Evolutionary conservation across 92 coral and sea anemone genomes (phyloP).

Genomic region (Parazoanthus swiftii): DNA sequence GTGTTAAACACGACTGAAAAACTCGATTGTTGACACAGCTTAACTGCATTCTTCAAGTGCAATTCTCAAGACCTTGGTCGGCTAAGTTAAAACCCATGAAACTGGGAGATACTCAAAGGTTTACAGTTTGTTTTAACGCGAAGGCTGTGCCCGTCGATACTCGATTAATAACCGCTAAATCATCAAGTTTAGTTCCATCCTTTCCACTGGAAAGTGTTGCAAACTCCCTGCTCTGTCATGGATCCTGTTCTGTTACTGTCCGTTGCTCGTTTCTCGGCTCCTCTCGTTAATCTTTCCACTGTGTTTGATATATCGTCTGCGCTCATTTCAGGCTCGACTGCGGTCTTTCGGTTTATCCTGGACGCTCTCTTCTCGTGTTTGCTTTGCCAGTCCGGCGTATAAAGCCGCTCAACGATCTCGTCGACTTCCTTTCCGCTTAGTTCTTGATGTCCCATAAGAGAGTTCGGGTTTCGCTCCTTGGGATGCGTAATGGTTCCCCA

Average conservation of each 20-base stretch:
- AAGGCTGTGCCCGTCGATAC: neutral
- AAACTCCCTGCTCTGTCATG: conserved; percentile 86
- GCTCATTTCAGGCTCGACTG: conserved; percentile 65
- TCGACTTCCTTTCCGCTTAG: conserved; percentile 59
- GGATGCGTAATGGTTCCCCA: conserved; percentile 99
- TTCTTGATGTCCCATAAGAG: conserved; percentile 82
- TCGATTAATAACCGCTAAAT: neutral
- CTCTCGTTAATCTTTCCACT: conserved; percentile 73
- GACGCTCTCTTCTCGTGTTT: conserved; percentile 56
- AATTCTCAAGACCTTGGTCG: neutral
- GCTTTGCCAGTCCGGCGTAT: conserved; percentile 74
- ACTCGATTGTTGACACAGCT: neutral
- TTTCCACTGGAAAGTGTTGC: conserved; percentile 92
- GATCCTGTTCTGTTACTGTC: conserved; percentile 94
- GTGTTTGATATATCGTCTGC: conserved; percentile 61
- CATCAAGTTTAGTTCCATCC: conserved; percentile 74
- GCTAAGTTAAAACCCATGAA: too few relatives aligned
- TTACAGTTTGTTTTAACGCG: neutral
- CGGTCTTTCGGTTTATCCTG: conserved; percentile 47
- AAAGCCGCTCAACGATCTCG: conserved; percentile 70
- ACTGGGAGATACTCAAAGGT: too few relatives aligned
- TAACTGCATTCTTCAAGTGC: neutral
- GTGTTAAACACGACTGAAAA: neutral
- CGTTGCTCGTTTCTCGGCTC: conserved; percentile 70
- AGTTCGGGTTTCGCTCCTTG: conserved; percentile 77